phyloP scores from a whole-genome alignment of 2,888 invertebrate genomes.

The Sinopyrophorus schimmeli region DNA sequence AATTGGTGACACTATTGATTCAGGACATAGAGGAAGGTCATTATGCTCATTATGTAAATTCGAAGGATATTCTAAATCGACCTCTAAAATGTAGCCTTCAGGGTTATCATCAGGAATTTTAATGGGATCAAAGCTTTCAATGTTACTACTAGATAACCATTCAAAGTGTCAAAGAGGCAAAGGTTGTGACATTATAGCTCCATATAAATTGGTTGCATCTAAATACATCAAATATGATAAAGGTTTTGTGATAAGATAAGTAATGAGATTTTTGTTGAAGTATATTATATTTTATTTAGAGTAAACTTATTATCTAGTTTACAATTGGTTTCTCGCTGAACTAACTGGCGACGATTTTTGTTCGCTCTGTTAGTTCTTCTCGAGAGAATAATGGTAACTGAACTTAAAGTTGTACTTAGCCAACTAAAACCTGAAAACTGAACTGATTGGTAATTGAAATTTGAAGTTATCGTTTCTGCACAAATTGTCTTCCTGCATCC shows the following conservation, averaged over 20 bases:
- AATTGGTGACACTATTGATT: conserved; percentile 32
- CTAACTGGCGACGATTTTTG: too few species aligned
- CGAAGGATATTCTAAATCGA: conserved; percentile 36
- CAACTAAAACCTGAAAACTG: too few species aligned
- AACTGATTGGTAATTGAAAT: too few species aligned
- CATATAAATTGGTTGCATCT: not conserved
- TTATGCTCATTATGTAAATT: conserved; percentile 40
- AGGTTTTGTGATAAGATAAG: not conserved
- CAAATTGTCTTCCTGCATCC: too few species aligned
- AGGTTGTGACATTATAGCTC: not conserved
- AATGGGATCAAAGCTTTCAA: not conserved
- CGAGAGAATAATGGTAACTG: too few species aligned
- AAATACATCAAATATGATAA: not conserved
- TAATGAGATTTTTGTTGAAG: not conserved
- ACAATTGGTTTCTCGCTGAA: too few species aligned
- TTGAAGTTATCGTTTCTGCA: too few species aligned
- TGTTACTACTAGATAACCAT: conserved; percentile 6
- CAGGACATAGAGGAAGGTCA: conserved; percentile 42
- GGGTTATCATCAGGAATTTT: not conserved
- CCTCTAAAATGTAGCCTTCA: conserved; percentile 44
- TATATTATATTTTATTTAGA: too few species aligned
- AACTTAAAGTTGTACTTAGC: too few species aligned
- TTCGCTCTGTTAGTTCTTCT: too few species aligned
- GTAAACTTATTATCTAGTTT: too few species aligned
- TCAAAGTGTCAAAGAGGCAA: conserved; percentile 3